phyloP scores from a whole-genome alignment of 2,888 invertebrate species.

The Elmis aenea region DNA sequence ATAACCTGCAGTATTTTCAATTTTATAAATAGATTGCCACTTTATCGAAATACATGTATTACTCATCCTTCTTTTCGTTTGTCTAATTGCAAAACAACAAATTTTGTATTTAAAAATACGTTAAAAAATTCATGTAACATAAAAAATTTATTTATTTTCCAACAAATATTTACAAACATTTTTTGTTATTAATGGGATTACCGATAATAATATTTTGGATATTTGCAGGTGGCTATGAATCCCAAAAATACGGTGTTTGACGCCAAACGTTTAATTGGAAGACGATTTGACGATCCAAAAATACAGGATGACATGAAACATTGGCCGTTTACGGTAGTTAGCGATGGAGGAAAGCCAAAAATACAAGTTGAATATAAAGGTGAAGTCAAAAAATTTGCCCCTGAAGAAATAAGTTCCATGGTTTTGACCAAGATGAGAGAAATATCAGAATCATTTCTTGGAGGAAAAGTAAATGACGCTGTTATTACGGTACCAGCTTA shows the following conservation, averaged over 20 bases:
- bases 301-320: conserved; percentile 78
- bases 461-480: conserved; percentile 66
- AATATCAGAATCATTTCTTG: conserved; percentile 71
- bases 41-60: no score
- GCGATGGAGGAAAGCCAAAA: conserved; percentile 66
- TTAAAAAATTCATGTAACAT: no score
- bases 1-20: no score
- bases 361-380: conserved; percentile 71
- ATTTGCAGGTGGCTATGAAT: conserved; percentile 67
- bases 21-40: no score
- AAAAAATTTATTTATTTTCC: no score
- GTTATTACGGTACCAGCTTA: conserved; percentile 83
- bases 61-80: no score
- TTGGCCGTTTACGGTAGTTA: conserved; percentile 75
- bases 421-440: conserved; percentile 81
- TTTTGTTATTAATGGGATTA: no score
- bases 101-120: no score
- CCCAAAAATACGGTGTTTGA: conserved; percentile 77
- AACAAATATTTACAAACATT: no score
- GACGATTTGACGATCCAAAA: conserved; percentile 70
- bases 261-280: conserved; percentile 79
- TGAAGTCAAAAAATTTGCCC: conserved; percentile 69
- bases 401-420: conserved; percentile 84
- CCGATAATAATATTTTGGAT: no score
- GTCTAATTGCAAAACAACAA: no score